Evolutionary conservation across 2,113 vertebrate species (phyloP).

Genomic region (Hoplias malabaricus): DNA sequence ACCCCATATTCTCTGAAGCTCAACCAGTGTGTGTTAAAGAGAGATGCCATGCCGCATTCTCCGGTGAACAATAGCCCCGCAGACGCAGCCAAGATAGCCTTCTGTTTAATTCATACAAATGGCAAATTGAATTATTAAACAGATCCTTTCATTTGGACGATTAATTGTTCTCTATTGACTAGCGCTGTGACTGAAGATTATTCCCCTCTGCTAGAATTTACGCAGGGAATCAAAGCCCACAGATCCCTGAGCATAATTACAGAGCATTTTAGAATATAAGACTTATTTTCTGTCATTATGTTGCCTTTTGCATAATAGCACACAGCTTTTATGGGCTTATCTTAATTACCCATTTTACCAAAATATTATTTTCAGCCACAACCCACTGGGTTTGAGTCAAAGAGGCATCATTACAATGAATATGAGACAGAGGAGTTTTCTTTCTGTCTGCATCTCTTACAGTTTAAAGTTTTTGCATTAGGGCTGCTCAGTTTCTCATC

Average conservation of each 20-base stretch:
- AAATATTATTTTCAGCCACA: slow-evolving; percentile 12
- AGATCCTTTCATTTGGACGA: slow-evolving; percentile 53
- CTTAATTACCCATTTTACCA: slow-evolving; percentile 33
- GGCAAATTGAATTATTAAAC: slow-evolving; percentile 56
- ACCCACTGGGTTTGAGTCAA: not conserved
- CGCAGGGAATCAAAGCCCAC: slow-evolving; percentile 41
- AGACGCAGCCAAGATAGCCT: slow-evolving; percentile 47
- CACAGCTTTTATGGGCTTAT: slow-evolving; percentile 15
- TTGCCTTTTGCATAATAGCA: slow-evolving; percentile 41
- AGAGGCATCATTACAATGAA: slow-evolving; percentile 4
- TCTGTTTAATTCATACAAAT: slow-evolving; percentile 57
- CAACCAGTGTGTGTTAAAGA: slow-evolving; percentile 17
- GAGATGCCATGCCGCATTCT: slow-evolving; percentile 24
- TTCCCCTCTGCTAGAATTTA: slow-evolving; percentile 36
- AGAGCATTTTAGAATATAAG: slow-evolving; percentile 43
- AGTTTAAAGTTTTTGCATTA: not conserved
- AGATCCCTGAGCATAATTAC: slow-evolving; percentile 45
- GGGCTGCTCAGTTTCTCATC: no score
- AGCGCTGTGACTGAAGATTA: slow-evolving; percentile 40
- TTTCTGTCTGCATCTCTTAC: not conserved
- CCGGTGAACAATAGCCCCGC: slow-evolving; percentile 31
- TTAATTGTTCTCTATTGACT: slow-evolving; percentile 53
- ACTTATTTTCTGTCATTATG: slow-evolving; percentile 46
- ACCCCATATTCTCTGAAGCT: slow-evolving; percentile 32
- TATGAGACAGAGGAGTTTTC: not conserved